Percentiles rank a stretch among this genome's conserved stretches.
phyloP scores from a whole-genome alignment of 2,888 invertebrate species.

The Volucella inanis region DNA sequence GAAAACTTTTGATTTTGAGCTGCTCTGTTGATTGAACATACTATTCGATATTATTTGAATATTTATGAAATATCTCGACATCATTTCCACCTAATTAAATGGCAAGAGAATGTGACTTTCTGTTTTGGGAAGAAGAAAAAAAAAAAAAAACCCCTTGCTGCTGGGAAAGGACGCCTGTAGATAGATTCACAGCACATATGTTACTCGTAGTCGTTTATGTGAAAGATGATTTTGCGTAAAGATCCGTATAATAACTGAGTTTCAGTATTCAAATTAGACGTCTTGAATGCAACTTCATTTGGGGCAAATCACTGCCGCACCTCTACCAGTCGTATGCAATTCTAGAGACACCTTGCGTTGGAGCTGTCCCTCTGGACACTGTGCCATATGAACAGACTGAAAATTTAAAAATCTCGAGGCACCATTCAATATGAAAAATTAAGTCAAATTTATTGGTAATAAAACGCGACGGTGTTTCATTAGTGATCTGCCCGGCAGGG shows the following conservation, averaged over 20 bases:
- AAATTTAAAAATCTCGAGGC: not conserved
- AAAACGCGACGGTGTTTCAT: constrained; percentile 68
- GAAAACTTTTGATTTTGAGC: constrained; percentile 20
- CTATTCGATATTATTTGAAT: constrained; percentile 51
- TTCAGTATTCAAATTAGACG: constrained; percentile 40
- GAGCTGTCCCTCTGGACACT: constrained; percentile 8
- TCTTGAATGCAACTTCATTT: constrained; percentile 47
- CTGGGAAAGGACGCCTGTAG: not conserved
- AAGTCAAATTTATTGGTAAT: constrained; percentile 64
- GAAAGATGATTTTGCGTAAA: constrained; percentile 47
- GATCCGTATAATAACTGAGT: constrained; percentile 34
- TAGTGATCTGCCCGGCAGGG: constrained; percentile 61
- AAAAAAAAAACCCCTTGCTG: not conserved
- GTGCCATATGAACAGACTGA: not conserved
- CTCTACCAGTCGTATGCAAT: not conserved
- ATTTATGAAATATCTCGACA: constrained; percentile 46
- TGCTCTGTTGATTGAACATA: constrained; percentile 20
- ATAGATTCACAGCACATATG: not conserved
- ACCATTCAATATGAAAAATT: constrained; percentile 50
- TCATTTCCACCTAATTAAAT: constrained; percentile 43
- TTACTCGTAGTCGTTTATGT: not conserved
- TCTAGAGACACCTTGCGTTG: too few relatives aligned
- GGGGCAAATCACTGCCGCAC: constrained; percentile 7
- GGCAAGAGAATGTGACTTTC: constrained; percentile 13
- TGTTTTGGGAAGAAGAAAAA: constrained; percentile 15